Evolutionary conservation across 2,797 vertebrate genomes (phyloP).

Genomic region (Myiotriccus ornatus): DNA sequence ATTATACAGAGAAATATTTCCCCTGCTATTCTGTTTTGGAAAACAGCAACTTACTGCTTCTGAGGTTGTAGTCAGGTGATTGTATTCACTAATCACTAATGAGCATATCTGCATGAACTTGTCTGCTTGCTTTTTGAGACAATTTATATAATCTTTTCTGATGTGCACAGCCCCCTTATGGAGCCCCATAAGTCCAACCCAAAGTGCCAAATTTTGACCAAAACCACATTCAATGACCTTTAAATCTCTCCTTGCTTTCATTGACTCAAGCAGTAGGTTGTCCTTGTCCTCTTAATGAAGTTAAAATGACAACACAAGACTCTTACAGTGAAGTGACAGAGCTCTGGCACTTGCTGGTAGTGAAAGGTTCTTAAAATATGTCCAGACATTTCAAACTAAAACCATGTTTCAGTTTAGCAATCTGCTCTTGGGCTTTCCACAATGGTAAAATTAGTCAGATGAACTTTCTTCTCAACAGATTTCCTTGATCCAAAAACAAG

Average conservation of each 20-base stretch:
- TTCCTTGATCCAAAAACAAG: neutral
- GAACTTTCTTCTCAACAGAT: neutral
- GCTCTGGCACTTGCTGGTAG: neutral
- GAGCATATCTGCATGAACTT: neutral
- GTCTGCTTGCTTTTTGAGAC: neutral
- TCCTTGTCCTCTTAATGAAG: neutral
- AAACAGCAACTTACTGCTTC: neutral
- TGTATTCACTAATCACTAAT: neutral
- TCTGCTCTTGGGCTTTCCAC: neutral
- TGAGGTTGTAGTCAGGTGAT: neutral
- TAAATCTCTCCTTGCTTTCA: neutral
- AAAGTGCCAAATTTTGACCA: neutral
- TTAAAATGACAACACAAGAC: neutral
- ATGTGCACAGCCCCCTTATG: neutral
- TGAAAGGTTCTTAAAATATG: neutral
- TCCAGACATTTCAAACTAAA: neutral
- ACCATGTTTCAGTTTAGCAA: neutral
- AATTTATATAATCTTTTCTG: neutral
- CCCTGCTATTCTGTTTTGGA: neutral
- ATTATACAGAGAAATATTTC: neutral
- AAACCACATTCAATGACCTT: neutral
- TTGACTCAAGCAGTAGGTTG: neutral
- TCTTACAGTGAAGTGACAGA: neutral
- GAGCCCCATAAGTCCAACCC: neutral
- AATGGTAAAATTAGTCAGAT: neutral